A percentile compares a stretch with the other conserved stretches of the same genome.
These are phyloP conservation scores for Ficedula albicollis DNA, from an alignment of 2,797 vertebrate species.

Conservation along the genomic window DNA sequence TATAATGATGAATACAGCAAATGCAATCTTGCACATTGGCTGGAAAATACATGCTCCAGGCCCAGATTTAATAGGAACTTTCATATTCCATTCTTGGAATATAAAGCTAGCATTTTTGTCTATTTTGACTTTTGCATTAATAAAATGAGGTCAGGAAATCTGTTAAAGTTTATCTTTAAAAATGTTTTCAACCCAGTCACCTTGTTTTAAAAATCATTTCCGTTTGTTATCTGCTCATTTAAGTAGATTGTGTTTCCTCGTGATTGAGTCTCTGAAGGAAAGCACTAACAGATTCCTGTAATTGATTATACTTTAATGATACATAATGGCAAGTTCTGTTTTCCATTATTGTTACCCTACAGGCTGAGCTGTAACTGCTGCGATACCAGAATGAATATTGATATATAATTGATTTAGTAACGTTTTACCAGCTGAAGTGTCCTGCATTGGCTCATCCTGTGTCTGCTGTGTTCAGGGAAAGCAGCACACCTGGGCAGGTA, in stretches of 20 bases:
- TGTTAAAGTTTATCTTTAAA: constrained; percentile 54
- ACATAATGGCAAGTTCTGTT: constrained; percentile 30
- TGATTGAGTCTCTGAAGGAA: constrained; percentile 38
- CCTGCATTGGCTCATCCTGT: background rate
- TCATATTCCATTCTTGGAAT: constrained; percentile 18
- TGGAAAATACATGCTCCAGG: background rate
- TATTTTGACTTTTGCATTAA: constrained; percentile 34
- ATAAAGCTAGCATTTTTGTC: background rate
- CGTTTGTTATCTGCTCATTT: constrained; percentile 39
- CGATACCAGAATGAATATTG: background rate
- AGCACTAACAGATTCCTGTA: constrained; percentile 39
- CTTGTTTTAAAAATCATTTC: constrained; percentile 61
- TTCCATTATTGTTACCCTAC: constrained; percentile 37
- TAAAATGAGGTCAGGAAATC: constrained; percentile 50
- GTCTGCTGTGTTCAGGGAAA: background rate
- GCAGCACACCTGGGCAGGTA: background rate
- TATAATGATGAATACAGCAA: background rate
- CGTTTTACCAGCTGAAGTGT: background rate
- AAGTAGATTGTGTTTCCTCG: constrained; percentile 4
- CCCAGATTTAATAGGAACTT: constrained; percentile 14
- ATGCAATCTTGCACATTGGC: background rate
- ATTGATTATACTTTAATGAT: constrained; percentile 47
- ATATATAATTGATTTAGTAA: background rate
- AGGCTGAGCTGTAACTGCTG: background rate
- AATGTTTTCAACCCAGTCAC: constrained; percentile 17